Percentiles rank a stretch among this genome's conserved stretches.
Evolutionary conservation across 2,113 vertebrate species (phyloP).

Genomic region (Panthera tigris): DNA sequence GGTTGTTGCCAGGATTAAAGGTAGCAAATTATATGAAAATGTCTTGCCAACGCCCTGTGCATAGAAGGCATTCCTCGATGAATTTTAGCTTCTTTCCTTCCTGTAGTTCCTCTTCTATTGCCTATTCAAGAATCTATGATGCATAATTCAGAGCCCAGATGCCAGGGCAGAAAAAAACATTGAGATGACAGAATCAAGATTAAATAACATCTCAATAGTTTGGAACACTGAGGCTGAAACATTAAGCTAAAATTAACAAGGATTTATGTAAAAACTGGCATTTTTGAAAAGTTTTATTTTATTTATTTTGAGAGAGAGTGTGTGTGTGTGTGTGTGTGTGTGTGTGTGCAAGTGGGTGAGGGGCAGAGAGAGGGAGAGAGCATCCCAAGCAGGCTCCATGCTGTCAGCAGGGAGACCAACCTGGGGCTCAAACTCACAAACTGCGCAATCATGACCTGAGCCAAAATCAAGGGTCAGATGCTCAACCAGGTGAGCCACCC

Average conservation of each 20-base stretch:
- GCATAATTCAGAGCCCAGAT: slow-evolving; percentile 65
- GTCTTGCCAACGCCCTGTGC: background rate
- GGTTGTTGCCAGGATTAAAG: slow-evolving; percentile 13
- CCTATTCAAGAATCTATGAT: slow-evolving; percentile 39
- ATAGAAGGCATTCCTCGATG: background rate
- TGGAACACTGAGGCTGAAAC: background rate
- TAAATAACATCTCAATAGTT: slow-evolving; percentile 32
- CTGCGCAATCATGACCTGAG: no score
- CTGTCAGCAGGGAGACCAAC: no score
- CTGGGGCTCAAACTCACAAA: no score
- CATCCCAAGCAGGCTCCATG: no score
- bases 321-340: no score
- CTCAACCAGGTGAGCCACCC: no score
- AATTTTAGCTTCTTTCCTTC: background rate
- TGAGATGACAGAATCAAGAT: slow-evolving; percentile 31
- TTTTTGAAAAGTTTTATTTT: background rate
- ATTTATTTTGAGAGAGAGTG: no score
- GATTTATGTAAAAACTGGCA: background rate
- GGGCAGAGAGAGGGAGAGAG: no score
- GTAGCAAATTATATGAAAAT: background rate
- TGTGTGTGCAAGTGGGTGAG: no score
- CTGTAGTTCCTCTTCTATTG: slow-evolving; percentile 6
- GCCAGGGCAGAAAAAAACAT: slow-evolving; percentile 51
- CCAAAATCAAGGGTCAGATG: no score
- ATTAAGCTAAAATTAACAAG: background rate